Evolutionary conservation across 2,113 vertebrate species (phyloP).

Genomic region (Stegastes partitus): DNA sequence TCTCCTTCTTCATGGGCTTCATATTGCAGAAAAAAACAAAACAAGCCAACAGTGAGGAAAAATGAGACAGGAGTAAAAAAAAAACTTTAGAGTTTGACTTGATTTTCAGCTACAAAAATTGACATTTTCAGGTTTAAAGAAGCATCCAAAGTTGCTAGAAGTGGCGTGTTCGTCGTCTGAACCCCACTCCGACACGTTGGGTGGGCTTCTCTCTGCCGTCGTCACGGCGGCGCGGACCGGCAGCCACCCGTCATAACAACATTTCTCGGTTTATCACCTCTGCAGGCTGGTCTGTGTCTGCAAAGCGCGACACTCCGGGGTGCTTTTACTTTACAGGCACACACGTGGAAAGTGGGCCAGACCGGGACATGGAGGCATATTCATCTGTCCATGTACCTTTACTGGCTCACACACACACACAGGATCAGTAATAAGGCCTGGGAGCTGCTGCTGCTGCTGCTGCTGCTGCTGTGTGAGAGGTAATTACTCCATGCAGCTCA

Average conservation of each 20-base stretch:
- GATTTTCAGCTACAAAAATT: too few species aligned
- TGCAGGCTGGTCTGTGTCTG: slow-evolving; percentile 64
- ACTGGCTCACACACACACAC: slow-evolving; percentile 30
- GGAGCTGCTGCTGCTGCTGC: slow-evolving; percentile 63
- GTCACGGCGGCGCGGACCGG: slow-evolving; percentile 50
- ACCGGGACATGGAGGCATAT: slow-evolving; percentile 39
- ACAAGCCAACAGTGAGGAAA: too few species aligned
- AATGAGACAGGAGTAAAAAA: too few species aligned
- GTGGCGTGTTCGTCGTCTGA: background rate
- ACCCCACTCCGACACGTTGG: slow-evolving; percentile 32
- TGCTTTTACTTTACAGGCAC: slow-evolving; percentile 55
- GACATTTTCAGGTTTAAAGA: background rate
- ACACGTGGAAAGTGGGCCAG: slow-evolving; percentile 35
- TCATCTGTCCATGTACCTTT: slow-evolving; percentile 35
- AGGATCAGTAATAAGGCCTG: slow-evolving; percentile 76
- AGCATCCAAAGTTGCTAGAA: background rate
- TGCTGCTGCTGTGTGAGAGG: slow-evolving; percentile 69
- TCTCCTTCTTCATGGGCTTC: too few species aligned
- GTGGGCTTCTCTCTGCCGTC: slow-evolving; percentile 63
- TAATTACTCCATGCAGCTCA: slow-evolving; percentile 76
- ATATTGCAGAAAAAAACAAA: too few species aligned
- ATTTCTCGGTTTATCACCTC: slow-evolving; percentile 66
- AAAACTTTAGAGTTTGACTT: too few species aligned
- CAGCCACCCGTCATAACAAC: slow-evolving; percentile 63
- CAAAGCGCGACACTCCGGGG: slow-evolving; percentile 43